Base-by-base conservation (phyloP, 2,888 invertebrate species). In the Brachylomia viminalis region DNA sequence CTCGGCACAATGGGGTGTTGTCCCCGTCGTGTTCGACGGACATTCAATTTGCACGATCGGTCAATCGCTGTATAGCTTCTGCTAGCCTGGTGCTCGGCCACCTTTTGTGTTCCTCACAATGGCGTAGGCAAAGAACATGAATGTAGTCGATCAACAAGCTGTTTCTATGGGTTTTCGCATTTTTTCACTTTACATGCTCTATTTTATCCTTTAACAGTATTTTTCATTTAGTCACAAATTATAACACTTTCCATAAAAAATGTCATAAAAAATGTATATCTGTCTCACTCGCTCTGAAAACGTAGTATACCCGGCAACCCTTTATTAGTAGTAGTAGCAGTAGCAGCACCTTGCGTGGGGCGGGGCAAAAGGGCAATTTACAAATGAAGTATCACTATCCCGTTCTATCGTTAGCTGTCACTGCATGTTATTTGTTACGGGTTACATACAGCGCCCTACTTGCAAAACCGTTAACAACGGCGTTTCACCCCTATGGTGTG, bases 11-110 rank as follows among this genome's bases (percentile, higher is more conserved):
- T 94, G 87, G 92, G 87, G 87, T 90, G 92, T 92, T 92, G 92
- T 92, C 91, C 91, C 89, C 89, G 88, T 88, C 91, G 91, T 94
- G 93, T 94, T 92, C 93, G 91, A 91, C 91, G 92, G 93, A 93
- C 93, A 94, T 95, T 95, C 95, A 95, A 95, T 95, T 95, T 95
- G 94, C 93, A 91, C 94, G 94, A 94, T 93, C 95, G 93, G 95
- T 94, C 95, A 95, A 95, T 95, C 94, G 93, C 93, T 92, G 88
- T 91, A 91, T 92, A 90, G 91, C 88, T 89, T 90, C 91, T 94
- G 93, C 89, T 90, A 87, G 91, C 94, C 93, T 93, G 91, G 95
- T 94, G 86, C 90, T 90, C 90, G 79, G 77, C 82, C n/a, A n/a
- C 86, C 94, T 91, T 92, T 95, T 95, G 95, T 95, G 87, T 90